These are phyloP conservation scores for Bacillus rossius DNA, from an alignment of 1,140 invertebrate species.

Conservation along the genomic window DNA sequence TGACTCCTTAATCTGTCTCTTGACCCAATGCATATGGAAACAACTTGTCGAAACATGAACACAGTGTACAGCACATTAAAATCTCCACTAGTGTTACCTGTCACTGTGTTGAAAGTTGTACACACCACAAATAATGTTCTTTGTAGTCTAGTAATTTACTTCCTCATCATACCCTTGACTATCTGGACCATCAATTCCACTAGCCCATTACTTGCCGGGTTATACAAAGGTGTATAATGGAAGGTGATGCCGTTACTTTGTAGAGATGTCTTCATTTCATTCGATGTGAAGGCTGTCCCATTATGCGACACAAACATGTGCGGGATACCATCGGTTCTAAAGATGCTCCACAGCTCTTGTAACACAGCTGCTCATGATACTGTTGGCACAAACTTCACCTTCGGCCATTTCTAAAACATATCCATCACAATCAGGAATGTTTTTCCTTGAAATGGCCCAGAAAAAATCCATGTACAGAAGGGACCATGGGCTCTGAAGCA, in stretches of 20 bases:
- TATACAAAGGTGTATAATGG: conserved; percentile 19
- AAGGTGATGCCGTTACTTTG: conserved; percentile 25
- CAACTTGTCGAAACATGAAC: no score
- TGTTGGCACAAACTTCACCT: conserved; percentile 25
- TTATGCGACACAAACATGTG: conserved; percentile 32
- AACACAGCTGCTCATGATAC: conserved; percentile 9
- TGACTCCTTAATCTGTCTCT: no score
- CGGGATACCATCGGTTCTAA: conserved; percentile 24
- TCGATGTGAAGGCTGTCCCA: conserved; percentile 26
- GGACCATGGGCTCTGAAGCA: not conserved
- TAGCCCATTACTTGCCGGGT: conserved; percentile 28
- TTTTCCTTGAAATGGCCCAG: conserved; percentile 35
- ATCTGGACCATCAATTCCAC: conserved; percentile 23
- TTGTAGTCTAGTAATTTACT: no score
- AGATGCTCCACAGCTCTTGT: conserved; percentile 21
- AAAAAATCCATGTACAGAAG: conserved; percentile 39
- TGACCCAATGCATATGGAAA: no score
- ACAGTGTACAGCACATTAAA: no score
- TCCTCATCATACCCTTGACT: not conserved
- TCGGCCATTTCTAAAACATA: conserved; percentile 43
- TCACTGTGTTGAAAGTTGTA: no score
- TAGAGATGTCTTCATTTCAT: conserved; percentile 30
- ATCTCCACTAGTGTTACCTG: no score
- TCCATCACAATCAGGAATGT: conserved; percentile 43
- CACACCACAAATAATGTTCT: no score